Conservation (phyloP, 2,888 invertebrate species). For the Trachelus iudaicus region DNA sequence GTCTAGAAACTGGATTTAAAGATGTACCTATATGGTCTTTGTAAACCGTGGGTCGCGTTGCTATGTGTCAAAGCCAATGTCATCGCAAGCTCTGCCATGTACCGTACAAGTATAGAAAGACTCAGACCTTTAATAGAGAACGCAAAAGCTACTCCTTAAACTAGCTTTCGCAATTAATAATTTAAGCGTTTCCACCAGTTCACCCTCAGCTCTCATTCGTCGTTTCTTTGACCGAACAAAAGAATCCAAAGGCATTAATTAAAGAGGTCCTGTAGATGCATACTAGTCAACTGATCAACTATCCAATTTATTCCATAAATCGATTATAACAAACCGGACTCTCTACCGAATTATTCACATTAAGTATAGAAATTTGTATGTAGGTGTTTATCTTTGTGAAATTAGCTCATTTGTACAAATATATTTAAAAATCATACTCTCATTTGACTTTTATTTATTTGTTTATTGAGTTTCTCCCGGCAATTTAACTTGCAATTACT, state of each 20-base stretch:
- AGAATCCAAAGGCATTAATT: background rate
- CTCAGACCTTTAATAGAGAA: background rate
- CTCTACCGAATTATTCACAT: too few relatives aligned
- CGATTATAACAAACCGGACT: too few relatives aligned
- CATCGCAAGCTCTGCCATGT: background rate
- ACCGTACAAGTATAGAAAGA: background rate
- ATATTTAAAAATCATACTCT: too few relatives aligned
- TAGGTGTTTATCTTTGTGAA: too few relatives aligned
- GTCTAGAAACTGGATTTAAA: background rate
- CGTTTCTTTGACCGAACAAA: constrained; percentile 5
- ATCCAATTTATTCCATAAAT: too few relatives aligned
- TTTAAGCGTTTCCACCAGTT: constrained; percentile 42
- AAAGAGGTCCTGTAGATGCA: background rate
- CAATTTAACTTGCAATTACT: too few relatives aligned
- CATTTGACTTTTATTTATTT: too few relatives aligned
- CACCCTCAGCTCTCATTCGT: background rate
- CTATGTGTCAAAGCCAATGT: background rate
- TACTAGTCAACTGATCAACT: too few relatives aligned
- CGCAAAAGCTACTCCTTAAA: background rate
- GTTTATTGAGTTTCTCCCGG: too few relatives aligned
- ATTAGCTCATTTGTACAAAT: too few relatives aligned
- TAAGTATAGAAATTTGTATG: too few relatives aligned
- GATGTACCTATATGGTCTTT: background rate
- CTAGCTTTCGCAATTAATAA: constrained; percentile 33
- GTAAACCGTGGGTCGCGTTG: background rate